Evolutionary conservation across 2,888 invertebrate species (phyloP), one percentile per base, ranked within the genome.

Genomic region (Sinohyriopsis cumingii): DNA sequence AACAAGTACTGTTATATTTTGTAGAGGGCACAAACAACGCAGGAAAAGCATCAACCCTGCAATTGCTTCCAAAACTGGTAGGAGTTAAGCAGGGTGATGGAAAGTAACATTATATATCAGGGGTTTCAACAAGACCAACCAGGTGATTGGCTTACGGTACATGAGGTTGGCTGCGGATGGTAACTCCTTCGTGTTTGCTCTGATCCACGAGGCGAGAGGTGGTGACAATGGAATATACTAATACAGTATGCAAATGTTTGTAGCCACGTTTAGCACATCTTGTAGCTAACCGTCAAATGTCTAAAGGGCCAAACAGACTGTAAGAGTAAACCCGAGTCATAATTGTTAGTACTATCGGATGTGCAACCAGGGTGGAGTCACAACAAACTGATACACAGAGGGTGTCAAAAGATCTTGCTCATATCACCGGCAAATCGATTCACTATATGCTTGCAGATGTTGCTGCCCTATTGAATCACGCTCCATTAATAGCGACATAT

Each of bases 321-420:
- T 22, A 66, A 59, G 71, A 73, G 65, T 7, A 55, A 12, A 64
- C 55, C 12, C 60, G 73, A 66, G 61, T 76, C 25, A 28, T 70
- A 55, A 12, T 76, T 7, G 65, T 65, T 3, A 76, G 68, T 55
- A 63, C 70, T 6, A 59, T 72, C 1, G n/a, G 71, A 59, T 77
- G 76, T 69, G 71, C 76, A 1, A 71, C 73, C 6, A 61, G 69
- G 25, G 45, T 76, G 54, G 55, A 72, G 28, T 70, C 76, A 20
- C 68, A 67, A 57, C 63, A 65, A 33, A 18, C 22, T 4, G 59
- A 67, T 18, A 69, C 54, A 66, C 56, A 45, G 33, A 59, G n/a
- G 12, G 28, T 28, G 5, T 28, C 3, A 28, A 28, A 28, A 0
- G 4, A 0, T 28, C 28, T 28, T 28, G 5, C 7, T 28, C 28